Evolutionary conservation across 2,797 vertebrate genomes (phyloP), one percentile per base, ranked within the genome.

Genomic region (Sebastes minor): DNA sequence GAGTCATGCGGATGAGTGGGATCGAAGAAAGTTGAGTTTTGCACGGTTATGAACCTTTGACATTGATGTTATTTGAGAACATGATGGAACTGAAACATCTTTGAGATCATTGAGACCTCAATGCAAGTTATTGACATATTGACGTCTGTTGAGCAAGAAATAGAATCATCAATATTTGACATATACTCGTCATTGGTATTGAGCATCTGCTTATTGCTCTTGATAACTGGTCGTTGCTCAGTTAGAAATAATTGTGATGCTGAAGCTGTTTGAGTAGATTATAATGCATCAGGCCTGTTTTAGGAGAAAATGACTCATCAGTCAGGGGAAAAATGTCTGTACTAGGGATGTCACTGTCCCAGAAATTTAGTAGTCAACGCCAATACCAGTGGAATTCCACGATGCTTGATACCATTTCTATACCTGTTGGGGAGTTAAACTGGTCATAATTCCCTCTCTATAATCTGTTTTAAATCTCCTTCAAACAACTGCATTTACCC

Each of bases 81-180:
- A 16, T 2, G 38, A 13, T 18, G 3, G 67, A 80, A 13, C 62
- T 57, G 55, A 66, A 56, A 30, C 74, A 74, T 78, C 52, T 57
- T 28, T 18, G 80, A 25, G 6, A 82, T 46, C 57, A 46, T 8
- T 1, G 42, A 76, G 56, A 68, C 42, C n/a, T 80, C 64, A 28
- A 30, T 16, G 8, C 13, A 3, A 23, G 20, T 83, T 78, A 89
- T 71, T 87, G 84, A 81, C 52, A 23, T 53, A 73, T 78, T 42
- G 85, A 84, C 61, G 71, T 78, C 33, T 53, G 35, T 64, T 35
- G 42, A 57, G 59, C n/a, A 2, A 16, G 22, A 30, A 71, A 78
- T 71, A 64, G 61, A 84, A 61, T 25, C 3, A 46, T 82, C 85
- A 22, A 77, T 75, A 73, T 53, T 32, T 86, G 82, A 85, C 77